phyloP scores from a whole-genome alignment of 2,113 vertebrate species.

The Eudyptes chrysolophus region DNA sequence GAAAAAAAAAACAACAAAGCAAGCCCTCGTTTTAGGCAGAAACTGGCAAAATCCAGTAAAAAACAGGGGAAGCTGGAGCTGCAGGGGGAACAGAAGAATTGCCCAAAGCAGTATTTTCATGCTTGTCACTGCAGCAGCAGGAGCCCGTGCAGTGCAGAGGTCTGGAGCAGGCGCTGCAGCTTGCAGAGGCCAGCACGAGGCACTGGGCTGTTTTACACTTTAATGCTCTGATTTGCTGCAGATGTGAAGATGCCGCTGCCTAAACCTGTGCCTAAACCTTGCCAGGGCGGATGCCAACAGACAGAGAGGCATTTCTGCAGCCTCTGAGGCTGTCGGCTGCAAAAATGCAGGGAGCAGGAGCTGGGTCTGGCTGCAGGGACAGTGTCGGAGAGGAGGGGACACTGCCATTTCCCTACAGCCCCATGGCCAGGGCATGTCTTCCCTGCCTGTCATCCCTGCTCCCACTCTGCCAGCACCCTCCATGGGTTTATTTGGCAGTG shows the following conservation, averaged over 20 bases:
- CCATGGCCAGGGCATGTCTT: background rate
- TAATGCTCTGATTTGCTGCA: background rate
- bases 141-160: rapidly evolving
- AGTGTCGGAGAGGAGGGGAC: background rate
- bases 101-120: background rate
- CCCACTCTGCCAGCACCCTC: rapidly evolving
- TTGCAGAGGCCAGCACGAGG: background rate
- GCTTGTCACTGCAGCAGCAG: background rate
- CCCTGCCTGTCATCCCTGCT: background rate
- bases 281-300: background rate
- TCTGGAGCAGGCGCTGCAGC: background rate
- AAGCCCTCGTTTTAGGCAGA: background rate
- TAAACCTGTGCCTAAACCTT: background rate
- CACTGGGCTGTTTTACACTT: background rate
- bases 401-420: background rate
- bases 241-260: background rate
- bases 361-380: background rate
- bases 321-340: rapidly evolving
- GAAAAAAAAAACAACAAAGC: background rate
- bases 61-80: background rate
- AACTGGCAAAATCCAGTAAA: background rate
- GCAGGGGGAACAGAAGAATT: background rate
- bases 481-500: background rate
- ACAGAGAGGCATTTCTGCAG: background rate
- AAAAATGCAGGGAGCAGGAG: background rate